Evolutionary conservation across 2,888 invertebrate genomes (phyloP).

Genomic region (Acleris emargana): DNA sequence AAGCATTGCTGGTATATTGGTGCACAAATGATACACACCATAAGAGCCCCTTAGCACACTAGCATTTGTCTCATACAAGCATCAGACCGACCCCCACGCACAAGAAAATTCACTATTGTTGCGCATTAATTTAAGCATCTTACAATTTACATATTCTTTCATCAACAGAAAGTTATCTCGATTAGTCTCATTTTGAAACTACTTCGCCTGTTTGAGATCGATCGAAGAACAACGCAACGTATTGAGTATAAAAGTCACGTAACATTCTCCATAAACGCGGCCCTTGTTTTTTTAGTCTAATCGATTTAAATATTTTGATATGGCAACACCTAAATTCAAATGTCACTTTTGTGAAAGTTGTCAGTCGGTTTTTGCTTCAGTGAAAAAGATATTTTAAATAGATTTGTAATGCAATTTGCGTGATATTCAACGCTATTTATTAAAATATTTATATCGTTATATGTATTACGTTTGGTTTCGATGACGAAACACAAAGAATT

Average conservation of each 20-base stretch:
- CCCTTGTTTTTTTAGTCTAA: slow-evolving; percentile 1
- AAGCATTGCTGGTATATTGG: no score
- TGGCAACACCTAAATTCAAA: slow-evolving; percentile 53
- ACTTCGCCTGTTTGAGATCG: no score
- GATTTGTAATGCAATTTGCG: slow-evolving; percentile 40
- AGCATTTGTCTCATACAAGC: no score
- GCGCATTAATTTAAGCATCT: no score
- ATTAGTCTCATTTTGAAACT: background rate
- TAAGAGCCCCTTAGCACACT: no score
- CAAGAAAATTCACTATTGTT: no score
- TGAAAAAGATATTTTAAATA: slow-evolving; percentile 48
- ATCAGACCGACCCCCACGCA: no score
- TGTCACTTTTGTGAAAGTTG: slow-evolving; percentile 68
- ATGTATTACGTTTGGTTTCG: slow-evolving; percentile 28
- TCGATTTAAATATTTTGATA: slow-evolving; percentile 14
- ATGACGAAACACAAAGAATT: slow-evolving; percentile 54
- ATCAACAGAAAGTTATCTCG: no score
- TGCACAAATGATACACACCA: no score
- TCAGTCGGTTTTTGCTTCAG: slow-evolving; percentile 61
- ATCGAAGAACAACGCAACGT: no score
- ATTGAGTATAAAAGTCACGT: background rate
- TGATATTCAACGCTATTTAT: slow-evolving; percentile 19
- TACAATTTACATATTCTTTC: no score
- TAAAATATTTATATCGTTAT: slow-evolving; percentile 17
- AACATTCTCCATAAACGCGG: slow-evolving; percentile 8